Evolutionary conservation across 2,113 vertebrate species (phyloP), one percentile per base, ranked within the genome.

Genomic region (Condylura cristata): DNA sequence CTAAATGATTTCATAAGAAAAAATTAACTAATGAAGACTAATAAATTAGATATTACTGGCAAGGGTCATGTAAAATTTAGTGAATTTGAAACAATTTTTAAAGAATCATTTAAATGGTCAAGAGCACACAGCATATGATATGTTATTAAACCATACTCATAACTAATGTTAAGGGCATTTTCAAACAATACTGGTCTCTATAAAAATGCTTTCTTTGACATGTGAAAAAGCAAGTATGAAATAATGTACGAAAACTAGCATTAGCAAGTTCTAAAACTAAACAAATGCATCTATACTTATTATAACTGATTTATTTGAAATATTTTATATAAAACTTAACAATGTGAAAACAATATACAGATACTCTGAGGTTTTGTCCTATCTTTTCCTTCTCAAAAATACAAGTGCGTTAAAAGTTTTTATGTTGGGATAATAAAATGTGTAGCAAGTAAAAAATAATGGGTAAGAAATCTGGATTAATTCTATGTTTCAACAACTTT

Each of bases 231-330:
- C 51, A 76, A 86, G 71, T 32, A 44, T 20, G 28, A 92, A 83
- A 78, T 41, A 72, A 91, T 39, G 81, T 53, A 72, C 2, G 51
- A 63, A 86, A 71, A 24, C 7, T n/a, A 79, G 10, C 81, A 76
- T 48, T 58, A 44, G 63, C 12, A 71, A 92, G 60, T 61, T 41
- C 82, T 87, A 86, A 93, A 90, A 83, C n/a, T 66, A 63, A 76
- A 90, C 83, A 95, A 92, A 71, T 44, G 28, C 20, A 65, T 9
- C 22, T 81, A 28, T 66, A 5, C 61, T 41, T 83, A 78, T 2
- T 65, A 3, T 18, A 93, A 93, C 4, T 58, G 10, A 91, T 48
- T 32, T 61, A 51, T 56, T 3, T 74, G 37, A 63, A 87, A 70
- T 74, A 80, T 18, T 76, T 5, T 18, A 88, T 44, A 71, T 66